Percentiles rank a stretch among this genome's conserved stretches.
These are phyloP conservation scores for Tringa solitaria DNA, from an alignment of 2,113 vertebrate genomes.

Conservation along the genomic window DNA sequence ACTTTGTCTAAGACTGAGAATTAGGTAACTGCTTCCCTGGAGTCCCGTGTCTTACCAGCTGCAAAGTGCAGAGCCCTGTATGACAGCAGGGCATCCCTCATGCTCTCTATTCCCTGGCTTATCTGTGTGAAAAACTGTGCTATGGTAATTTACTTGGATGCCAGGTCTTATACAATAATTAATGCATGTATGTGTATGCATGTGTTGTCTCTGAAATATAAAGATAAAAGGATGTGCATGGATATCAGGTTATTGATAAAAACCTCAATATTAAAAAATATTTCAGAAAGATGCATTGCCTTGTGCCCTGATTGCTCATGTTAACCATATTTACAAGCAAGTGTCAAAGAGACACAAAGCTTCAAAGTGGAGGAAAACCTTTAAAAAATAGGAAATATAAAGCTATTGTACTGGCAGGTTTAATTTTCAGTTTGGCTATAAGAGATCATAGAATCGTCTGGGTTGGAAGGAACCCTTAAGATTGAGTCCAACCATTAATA, in stretches of 20 bases:
- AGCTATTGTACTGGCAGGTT: background rate
- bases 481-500: background rate
- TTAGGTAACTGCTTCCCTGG: background rate
- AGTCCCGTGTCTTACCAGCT: background rate
- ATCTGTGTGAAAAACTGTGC: background rate
- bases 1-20: background rate
- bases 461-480: background rate
- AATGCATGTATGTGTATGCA: background rate
- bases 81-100: background rate
- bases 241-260: background rate
- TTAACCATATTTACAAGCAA: background rate
- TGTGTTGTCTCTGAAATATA: background rate
- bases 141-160: background rate
- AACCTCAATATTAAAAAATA: background rate
- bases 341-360: background rate
- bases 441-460: background rate
- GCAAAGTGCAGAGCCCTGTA: background rate
- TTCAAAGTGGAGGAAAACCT: background rate
- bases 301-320: fast-evolving
- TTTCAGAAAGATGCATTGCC: background rate
- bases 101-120: background rate
- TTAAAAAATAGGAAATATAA: background rate
- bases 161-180: background rate
- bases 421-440: background rate
- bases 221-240: background rate